Base-by-base conservation (phyloP, 2,113 vertebrate genomes). In the Pimephales promelas region DNA sequence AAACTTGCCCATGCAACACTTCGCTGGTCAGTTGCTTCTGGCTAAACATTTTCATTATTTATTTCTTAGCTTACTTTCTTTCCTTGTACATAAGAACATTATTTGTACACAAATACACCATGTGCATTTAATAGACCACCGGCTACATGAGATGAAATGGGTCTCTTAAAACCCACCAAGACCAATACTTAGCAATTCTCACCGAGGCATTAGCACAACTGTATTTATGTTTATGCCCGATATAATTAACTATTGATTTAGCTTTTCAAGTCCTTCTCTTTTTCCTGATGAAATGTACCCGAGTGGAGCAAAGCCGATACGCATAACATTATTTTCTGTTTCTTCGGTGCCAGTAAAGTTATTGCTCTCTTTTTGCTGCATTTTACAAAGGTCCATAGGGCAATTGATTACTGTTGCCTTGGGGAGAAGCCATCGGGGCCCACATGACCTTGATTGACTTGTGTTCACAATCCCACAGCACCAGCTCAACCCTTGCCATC, bases 161-260 rank as follows among this genome's bases (percentile, higher is more conserved):
- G 14, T 22, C 18, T 79, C 61, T 66, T 66, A 49, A 66, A 47
- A 79, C 43, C 28, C 18, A 79, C 13, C 26, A 79, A 79, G 78
- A 66, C 43, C 6, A 31, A 52, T 79, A 24, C 36, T 78, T 78
- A 79, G 77, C 20, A 43, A n/a, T 26, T 71, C 40, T 86, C 75
- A 11, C 78, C 86, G 52, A 57, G 59, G 47, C 52, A 36, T 40
- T 82, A 47, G 43, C 47, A 79, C 80, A 73, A 88, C 85, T 88
- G 86, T 88, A 88, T 90, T 91, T 92, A 90, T 90, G 87, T 92
- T 90, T 90, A 90, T 91, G 88, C 75, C 28, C 81, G 83, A 86
- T 78, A 91, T 91, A 92, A 92, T 92, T 89, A 93, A 91, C 49
- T 92, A 92, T 93, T 83, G 91, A 93, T 92, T 88, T 81, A 59